Conservation (phyloP, 1,140 invertebrate genomes). For the Campodea augens region DNA sequence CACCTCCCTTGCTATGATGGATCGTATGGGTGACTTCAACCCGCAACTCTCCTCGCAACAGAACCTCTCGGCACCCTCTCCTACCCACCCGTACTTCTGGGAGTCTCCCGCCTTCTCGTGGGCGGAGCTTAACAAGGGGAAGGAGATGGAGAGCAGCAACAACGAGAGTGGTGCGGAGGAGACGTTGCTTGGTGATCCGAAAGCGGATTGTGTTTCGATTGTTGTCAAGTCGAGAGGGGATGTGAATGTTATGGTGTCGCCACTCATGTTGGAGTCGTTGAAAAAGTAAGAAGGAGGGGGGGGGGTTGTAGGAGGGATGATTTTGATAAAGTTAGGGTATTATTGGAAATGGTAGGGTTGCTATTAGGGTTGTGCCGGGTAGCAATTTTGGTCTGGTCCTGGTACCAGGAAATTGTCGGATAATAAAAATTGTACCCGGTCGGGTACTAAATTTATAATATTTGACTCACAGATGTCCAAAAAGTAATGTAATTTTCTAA, state of each 20-base stretch:
- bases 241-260: slow-evolving; percentile 76
- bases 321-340: no score
- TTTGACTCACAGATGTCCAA: no score
- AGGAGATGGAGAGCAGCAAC: not conserved
- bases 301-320: no score
- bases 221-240: slow-evolving; percentile 64
- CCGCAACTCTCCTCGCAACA: slow-evolving; percentile 23
- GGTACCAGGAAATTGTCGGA: no score
- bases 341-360: no score
- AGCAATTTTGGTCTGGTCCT: no score
- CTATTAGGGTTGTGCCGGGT: no score
- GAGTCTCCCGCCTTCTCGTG: slow-evolving; percentile 29
- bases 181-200: slow-evolving; percentile 4
- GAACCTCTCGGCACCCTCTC: slow-evolving; percentile 33
- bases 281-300: slow-evolving; percentile 49
- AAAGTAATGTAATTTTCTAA: no score
- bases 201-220: slow-evolving; percentile 28
- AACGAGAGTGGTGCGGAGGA: not conserved
- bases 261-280: slow-evolving; percentile 70
- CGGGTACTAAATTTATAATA: no score
- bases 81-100: slow-evolving; percentile 40
- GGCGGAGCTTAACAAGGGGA: not conserved
- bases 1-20: slow-evolving; percentile 46
- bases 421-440: no score
- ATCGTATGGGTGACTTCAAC: slow-evolving; percentile 13